phyloP scores from a whole-genome alignment of 35 echinoderm and acorn worm genomes.

The Ophioderma brevispina region DNA sequence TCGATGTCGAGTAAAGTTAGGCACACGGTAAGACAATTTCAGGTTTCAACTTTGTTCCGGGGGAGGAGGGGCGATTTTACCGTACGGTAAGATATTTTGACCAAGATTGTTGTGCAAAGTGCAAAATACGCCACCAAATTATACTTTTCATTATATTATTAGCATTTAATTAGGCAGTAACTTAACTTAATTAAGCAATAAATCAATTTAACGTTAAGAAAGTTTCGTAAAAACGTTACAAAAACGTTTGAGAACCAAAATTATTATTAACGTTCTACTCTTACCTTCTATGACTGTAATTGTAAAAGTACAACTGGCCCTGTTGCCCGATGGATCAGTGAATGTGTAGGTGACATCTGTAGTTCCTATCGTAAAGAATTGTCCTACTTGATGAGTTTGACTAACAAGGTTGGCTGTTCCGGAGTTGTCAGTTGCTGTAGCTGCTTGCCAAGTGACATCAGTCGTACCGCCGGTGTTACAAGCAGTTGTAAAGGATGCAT shows the following conservation, averaged over 20 bases:
- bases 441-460: background rate
- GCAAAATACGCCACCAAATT: too few relatives aligned
- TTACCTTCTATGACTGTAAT: conserved; percentile 7
- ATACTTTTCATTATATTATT: too few relatives aligned
- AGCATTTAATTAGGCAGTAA: too few relatives aligned
- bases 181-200: too few relatives aligned
- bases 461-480: background rate
- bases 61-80: too few relatives aligned
- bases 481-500: background rate
- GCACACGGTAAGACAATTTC: too few relatives aligned
- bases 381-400: conserved; percentile 2
- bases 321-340: conserved; percentile 12
- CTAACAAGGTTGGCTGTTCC: background rate
- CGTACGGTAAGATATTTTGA: too few relatives aligned
- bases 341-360: conserved; percentile 8
- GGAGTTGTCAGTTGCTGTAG: conserved; percentile 23
- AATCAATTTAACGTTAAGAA: background rate
- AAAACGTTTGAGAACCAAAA: too few relatives aligned
- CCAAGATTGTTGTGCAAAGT: too few relatives aligned
- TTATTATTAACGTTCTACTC: too few relatives aligned
- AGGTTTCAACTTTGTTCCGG: too few relatives aligned
- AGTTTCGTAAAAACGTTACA: background rate
- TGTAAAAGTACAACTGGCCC: background rate
- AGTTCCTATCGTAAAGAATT: conserved; percentile 23
- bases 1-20: too few relatives aligned